These are phyloP conservation scores for Suricata suricatta DNA, from an alignment of 2,113 vertebrate species.

Conservation along the genomic window DNA sequence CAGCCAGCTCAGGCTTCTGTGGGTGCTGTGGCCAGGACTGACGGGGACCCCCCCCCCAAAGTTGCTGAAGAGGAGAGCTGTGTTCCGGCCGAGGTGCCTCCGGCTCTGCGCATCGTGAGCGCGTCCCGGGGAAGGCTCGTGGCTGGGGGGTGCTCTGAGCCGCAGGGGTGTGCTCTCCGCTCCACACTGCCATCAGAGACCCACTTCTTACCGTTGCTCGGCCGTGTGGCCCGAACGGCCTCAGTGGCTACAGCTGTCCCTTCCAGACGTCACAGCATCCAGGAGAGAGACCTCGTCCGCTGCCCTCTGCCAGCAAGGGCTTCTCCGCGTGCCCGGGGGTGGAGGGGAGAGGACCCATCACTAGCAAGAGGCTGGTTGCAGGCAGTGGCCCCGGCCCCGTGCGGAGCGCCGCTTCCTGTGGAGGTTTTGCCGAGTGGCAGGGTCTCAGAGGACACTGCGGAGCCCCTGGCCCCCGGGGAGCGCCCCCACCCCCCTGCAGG, in stretches of 20 bases:
- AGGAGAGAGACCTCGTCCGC: fast-evolving
- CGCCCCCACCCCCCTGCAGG: neutral
- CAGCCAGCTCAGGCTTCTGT: no score
- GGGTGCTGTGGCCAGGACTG: neutral
- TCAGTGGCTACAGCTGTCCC: no score
- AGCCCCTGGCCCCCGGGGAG: neutral
- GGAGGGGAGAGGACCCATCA: fast-evolving
- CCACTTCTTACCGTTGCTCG: neutral
- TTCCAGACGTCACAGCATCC: fast-evolving
- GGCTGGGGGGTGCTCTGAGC: neutral
- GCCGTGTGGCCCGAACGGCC: neutral
- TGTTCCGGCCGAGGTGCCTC: neutral
- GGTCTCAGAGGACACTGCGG: neutral
- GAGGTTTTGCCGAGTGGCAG: fast-evolving
- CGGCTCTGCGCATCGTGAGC: no score
- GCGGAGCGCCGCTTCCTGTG: neutral
- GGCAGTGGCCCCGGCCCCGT: fast-evolving
- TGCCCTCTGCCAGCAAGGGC: neutral
- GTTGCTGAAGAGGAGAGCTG: neutral
- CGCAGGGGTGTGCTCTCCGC: no score
- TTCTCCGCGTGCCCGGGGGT: neutral
- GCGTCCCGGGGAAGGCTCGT: fast-evolving
- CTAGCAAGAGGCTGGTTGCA: neutral
- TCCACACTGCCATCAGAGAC: neutral
- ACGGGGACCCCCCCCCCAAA: no score